Conservation (phyloP, 2,888 invertebrate species). For the Tillus elongatus region DNA sequence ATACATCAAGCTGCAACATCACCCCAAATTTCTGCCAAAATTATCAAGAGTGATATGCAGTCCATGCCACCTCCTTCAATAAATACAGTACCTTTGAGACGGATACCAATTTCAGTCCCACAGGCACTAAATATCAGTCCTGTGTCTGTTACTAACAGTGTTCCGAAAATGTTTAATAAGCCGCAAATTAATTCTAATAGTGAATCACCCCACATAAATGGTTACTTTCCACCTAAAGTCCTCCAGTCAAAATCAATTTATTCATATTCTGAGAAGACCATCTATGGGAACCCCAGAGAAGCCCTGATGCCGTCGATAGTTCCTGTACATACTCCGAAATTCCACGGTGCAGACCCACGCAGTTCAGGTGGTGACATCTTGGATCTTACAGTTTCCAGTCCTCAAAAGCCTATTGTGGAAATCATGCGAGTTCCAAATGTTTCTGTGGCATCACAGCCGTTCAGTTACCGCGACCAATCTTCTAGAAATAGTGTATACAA, state of each 20-base stretch:
- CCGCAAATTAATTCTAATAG: conserved; percentile 22
- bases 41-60: conserved; percentile 19
- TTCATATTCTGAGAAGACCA: conserved; percentile 53
- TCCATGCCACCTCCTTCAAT: conserved; percentile 31
- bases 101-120: conserved; percentile 43
- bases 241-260: conserved; percentile 58
- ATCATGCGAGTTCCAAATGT: conserved; percentile 48
- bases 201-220: conserved; percentile 6
- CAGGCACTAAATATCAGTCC: conserved; percentile 30
- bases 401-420: conserved; percentile 47
- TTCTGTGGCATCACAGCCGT: conserved; percentile 4
- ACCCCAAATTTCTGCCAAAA: conserved; percentile 18
- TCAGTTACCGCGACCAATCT: conserved; percentile 22
- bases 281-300: conserved; percentile 67
- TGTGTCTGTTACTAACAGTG: conserved; percentile 15
- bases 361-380: conserved; percentile 49
- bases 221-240: conserved; percentile 45
- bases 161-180: background rate
- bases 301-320: conserved; percentile 50
- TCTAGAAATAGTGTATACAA: conserved; percentile 23
- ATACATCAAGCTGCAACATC: conserved; percentile 30
- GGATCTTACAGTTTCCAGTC: conserved; percentile 53
- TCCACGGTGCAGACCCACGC: conserved; percentile 34
- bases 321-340: conserved; percentile 39
- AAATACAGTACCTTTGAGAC: conserved; percentile 30